Evolutionary conservation across 1,140 invertebrate genomes (phyloP).

Genomic region (Periplaneta americana): DNA sequence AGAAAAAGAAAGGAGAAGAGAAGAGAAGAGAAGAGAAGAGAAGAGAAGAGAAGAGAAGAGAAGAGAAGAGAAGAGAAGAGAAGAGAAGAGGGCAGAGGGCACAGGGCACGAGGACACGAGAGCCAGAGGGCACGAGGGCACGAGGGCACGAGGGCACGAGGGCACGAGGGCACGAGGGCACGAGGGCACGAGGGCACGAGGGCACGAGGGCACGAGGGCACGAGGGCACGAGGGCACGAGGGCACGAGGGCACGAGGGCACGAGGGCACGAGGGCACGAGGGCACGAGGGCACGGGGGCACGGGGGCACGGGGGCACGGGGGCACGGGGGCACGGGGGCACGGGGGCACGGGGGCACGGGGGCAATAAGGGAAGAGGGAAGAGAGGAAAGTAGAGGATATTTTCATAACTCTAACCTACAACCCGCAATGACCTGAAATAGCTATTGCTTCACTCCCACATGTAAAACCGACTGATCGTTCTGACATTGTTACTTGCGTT

Average conservation of each 20-base stretch:
- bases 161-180: background rate
- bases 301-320: too few relatives aligned
- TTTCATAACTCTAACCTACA: too few relatives aligned
- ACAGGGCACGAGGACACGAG: too few relatives aligned
- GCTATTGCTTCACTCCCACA: too few relatives aligned
- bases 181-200: background rate
- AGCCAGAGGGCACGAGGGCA: background rate
- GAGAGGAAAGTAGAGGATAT: too few relatives aligned
- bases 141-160: background rate
- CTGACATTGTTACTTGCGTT: too few relatives aligned
- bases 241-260: background rate
- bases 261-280: background rate
- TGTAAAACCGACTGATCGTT: too few relatives aligned
- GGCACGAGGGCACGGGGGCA: background rate
- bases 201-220: background rate
- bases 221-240: background rate
- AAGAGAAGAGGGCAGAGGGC: too few relatives aligned
- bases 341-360: too few relatives aligned
- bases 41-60: background rate
- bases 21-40: background rate
- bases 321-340: too few relatives aligned
- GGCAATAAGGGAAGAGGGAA: too few relatives aligned
- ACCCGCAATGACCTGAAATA: too few relatives aligned
- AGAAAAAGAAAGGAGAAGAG: background rate
- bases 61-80: background rate